Conservation (phyloP, 2,113 vertebrate species). For the Gobio gobio region DNA sequence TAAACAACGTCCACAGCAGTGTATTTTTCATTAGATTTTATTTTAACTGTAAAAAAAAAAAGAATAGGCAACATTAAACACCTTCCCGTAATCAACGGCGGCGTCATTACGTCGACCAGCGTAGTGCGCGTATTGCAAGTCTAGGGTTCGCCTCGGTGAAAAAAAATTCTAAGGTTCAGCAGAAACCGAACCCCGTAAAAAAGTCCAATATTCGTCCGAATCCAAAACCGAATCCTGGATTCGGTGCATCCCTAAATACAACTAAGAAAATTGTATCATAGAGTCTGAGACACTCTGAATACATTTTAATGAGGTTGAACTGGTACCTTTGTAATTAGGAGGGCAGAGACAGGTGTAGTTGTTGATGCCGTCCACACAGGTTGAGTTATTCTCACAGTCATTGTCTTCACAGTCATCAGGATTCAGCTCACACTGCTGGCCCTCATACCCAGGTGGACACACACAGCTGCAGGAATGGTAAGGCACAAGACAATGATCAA, state of each 20-base stretch:
- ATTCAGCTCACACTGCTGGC: slow-evolving; percentile 88
- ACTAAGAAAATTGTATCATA: background rate
- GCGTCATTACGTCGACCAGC: too few species aligned
- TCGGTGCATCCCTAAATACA: background rate
- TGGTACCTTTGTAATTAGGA: slow-evolving; percentile 88
- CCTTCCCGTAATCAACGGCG: too few species aligned
- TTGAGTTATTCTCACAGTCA: slow-evolving; percentile 96
- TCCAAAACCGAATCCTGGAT: too few species aligned
- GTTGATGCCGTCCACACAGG: slow-evolving; percentile 92
- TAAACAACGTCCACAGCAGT: too few species aligned
- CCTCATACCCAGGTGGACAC: slow-evolving; percentile 89
- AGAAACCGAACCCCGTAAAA: too few species aligned
- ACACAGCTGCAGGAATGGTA: slow-evolving; percentile 78
- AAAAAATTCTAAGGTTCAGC: too few species aligned
- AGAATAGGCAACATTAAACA: too few species aligned
- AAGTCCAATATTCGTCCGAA: too few species aligned
- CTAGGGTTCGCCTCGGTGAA: too few species aligned
- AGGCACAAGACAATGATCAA: background rate
- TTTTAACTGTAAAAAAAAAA: too few species aligned
- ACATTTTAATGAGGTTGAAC: background rate
- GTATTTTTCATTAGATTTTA: too few species aligned
- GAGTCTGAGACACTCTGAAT: background rate
- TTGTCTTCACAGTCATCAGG: slow-evolving; percentile 96
- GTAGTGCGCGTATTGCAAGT: too few species aligned
- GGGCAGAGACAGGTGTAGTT: slow-evolving; percentile 92